Base-by-base conservation (phyloP, 1,140 invertebrate species). In the Nilaparvata lugens region DNA sequence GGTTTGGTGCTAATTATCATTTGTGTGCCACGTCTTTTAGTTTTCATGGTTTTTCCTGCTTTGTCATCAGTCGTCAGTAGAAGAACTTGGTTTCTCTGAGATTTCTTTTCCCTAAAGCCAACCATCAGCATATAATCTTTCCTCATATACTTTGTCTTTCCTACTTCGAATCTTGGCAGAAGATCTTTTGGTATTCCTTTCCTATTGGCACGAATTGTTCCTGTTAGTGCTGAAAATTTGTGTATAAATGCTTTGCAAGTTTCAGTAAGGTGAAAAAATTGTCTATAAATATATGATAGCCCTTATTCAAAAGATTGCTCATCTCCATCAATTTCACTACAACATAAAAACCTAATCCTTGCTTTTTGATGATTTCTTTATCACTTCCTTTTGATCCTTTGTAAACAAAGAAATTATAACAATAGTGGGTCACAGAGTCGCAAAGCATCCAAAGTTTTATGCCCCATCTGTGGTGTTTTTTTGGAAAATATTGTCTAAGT, bases 401-500 rank as follows among this genome's bases (percentile, higher is more conserved):
- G 21, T 61, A 45, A 35, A 61, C 35, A 61, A 58, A 40, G 60
- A 43, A 58, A 61, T 45, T 58, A 16, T 38, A 14, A 55, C 54
- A 56, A 40, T 56, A 56, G 31, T 38, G 55, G 21, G 7, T 11
- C 24, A 38, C n/a, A n/a, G 25, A 28, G 23, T 62, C 58, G 14
- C 60, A 64, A 4, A 62, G 35, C 56, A 52, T 52, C 56, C 60
- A 64, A 38, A 64, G 51, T 56, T 64, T 64, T 16, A 62, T 53
- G 38, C 60, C 60, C 61, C 63, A 62, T 18, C 56, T 48, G 56
- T 64, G 63, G 53, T 57, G 60, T 52, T 62, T 64, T 38, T 62
- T 62, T 42, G 60, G 60, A 24, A 62, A 21, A 31, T 64, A 63
- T 51, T 64, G 61, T 53, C 23, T 28, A n/a, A 63, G 48, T 52